Evolutionary conservation across 2,113 vertebrate genomes (phyloP), one percentile per base, ranked within the genome.

Genomic region (Phalacrocorax carbo): DNA sequence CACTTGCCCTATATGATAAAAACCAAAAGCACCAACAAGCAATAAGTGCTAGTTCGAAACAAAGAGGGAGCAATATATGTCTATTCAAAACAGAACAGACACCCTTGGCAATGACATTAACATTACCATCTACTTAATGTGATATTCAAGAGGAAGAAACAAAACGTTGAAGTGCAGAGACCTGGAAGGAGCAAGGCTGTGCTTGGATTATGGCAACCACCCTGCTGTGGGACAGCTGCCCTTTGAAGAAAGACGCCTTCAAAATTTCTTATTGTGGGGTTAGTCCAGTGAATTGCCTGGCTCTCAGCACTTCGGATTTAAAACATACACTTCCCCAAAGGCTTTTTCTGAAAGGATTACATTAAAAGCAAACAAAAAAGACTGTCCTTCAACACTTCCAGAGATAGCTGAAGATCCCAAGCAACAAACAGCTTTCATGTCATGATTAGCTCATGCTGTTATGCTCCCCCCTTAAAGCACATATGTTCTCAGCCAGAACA

Each of bases 401-500:
- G 73, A 87, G 73, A 80, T 6, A 68, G 49, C 20, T 78, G 61
- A 91, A 85, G 42, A 84, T 61, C 48, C 51, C 58, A 81, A 92
- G 51, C 49, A 89, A 86, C 61, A 76, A 88, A 90, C 27, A 80
- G 91, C 46, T 88, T 95, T 92, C 75, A 85, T 70, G 51, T 86
- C 60, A 66, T 68, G 44, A 91, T 89, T 87, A 96, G 76, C 51
- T 95, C 85, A 81, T 15, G 62, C 82, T 94, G 76, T 55, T 85
- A 58, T 66, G 77, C 7, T 42, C 73, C 69, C 69, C 66, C 64
- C 57, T 83, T 81, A 86, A 81, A 95, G 85, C 40, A 91, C 77
- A 94, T 96, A 96, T 71, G 90, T 90, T 94, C 88, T 78, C 69
- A 78, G 84, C 68, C 81, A 94, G 89, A 91, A 60, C 64, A 90